Evolutionary conservation across 1,140 invertebrate genomes (phyloP).

Genomic region (Cyrtorhinus lividipennis): DNA sequence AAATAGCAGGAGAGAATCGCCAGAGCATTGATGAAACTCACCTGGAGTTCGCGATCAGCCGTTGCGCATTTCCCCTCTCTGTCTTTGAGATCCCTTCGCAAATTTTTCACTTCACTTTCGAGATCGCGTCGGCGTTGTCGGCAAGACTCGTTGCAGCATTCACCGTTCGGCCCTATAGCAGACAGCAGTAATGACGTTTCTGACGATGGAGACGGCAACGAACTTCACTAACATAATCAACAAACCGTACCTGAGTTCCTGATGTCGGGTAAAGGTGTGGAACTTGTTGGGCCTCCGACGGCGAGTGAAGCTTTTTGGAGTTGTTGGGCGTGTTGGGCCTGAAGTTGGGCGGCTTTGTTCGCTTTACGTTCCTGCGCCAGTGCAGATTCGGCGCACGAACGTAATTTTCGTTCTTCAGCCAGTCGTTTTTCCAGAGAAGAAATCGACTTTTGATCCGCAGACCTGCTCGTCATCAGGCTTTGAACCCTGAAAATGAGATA

Average conservation of each 20-base stretch:
- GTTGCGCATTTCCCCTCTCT: conserved; percentile 51
- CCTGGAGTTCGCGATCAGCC: conserved; percentile 40
- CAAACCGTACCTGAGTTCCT: not conserved
- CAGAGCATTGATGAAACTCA: too few relatives aligned
- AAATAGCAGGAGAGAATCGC: conserved; percentile 8
- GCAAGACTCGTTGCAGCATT: conserved; percentile 61
- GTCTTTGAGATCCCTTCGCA: conserved; percentile 56
- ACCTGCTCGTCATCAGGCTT: conserved; percentile 50
- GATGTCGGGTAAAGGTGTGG: not conserved
- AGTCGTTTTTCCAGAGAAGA: conserved; percentile 51
- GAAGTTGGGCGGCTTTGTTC: conserved; percentile 32
- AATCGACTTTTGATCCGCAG: conserved; percentile 63
- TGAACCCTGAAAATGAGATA: conserved; percentile 42
- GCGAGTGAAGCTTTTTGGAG: not conserved
- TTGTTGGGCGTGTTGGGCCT: not conserved
- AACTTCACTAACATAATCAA: not conserved
- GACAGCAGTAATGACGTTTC: conserved; percentile 19
- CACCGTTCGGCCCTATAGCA: conserved; percentile 24
- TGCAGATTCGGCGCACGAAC: conserved; percentile 58
- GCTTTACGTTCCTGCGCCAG: conserved; percentile 57
- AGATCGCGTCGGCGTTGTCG: conserved; percentile 56
- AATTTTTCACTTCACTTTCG: conserved; percentile 59
- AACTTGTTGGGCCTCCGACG: not conserved
- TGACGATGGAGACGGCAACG: not conserved
- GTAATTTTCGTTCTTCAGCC: conserved; percentile 65